A percentile compares a stretch with the other conserved stretches of the same genome.
These are phyloP conservation scores for Apodemia mormo DNA, from an alignment of 2,888 invertebrate species.

Conservation along the genomic window DNA sequence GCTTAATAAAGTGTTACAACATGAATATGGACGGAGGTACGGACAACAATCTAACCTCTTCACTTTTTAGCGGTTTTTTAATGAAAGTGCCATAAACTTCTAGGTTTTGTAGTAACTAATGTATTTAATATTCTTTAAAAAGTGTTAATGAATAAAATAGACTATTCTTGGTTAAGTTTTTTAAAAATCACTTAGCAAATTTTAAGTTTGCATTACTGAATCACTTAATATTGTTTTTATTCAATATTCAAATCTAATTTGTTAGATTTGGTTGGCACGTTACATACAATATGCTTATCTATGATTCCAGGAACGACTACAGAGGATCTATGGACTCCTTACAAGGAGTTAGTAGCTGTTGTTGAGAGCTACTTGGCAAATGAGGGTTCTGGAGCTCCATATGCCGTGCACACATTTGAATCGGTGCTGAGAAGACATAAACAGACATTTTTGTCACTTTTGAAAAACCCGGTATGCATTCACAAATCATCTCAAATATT, in stretches of 20 bases:
- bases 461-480: conserved; percentile 91
- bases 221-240: too few species aligned
- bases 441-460: conserved; percentile 91
- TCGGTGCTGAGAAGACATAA: conserved; percentile 89
- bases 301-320: conserved; percentile 60
- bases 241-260: too few species aligned
- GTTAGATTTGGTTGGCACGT: too few species aligned
- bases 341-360: conserved; percentile 87
- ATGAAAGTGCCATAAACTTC: background rate
- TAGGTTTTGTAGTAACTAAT: too few species aligned
- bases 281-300: background rate
- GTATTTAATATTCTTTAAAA: too few species aligned
- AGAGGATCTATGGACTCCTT: conserved; percentile 93
- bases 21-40: conserved; percentile 4
- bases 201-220: too few species aligned
- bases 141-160: too few species aligned
- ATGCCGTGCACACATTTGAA: conserved; percentile 86
- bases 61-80: background rate
- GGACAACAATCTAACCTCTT: background rate
- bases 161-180: too few species aligned
- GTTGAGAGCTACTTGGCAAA: conserved; percentile 86
- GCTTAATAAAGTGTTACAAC: background rate
- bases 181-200: too few species aligned
- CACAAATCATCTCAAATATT: background rate
- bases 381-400: conserved; percentile 80